Evolutionary conservation across 2,888 invertebrate species (phyloP), one percentile per base, ranked within the genome.

Genomic region (Tenthredo scrophulariae): DNA sequence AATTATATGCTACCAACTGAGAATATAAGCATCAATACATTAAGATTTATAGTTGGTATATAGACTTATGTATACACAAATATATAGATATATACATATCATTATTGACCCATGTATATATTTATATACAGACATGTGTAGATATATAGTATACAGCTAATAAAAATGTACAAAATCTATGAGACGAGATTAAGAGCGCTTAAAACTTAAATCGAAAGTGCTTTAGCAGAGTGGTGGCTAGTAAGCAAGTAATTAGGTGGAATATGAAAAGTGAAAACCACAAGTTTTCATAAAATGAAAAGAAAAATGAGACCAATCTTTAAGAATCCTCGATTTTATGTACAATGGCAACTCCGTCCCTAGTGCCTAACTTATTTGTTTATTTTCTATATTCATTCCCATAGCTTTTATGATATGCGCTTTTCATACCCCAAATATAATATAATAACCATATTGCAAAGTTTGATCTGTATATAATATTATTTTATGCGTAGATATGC

Each of bases 91-190:
- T 46, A 83, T 83, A 67, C 37, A 83, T n/a, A 46, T 29, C 9
- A n/a, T 33, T 62, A 37, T 40, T 46, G 0, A 40, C n/a, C 40
- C 43, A 80, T 62, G 40, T 80, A 40, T 62, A 80, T 80, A 80
- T 80, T 22, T 80, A 80, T 80, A 62, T 80, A 43, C 9, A 54
- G 13, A 77, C 18, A 29, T 77, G 26, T 46, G n/a, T 50, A 50
- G 29, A 46, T 88, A 85, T 86, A 88, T 84, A 87, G 65, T 85
- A 65, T 86, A 88, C 75, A 70, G 77, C 85, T 88, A 88, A 86
- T 87, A 89, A 87, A 88, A 89, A 90, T 90, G 88, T 90, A 90
- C 88, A 91, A 90, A 91, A 90, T 89, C 87, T 90, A 88, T 89
- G 85, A 84, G 80, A 84, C 85, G 84, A 79, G 79, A 43, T 87